Base-by-base conservation (phyloP, 2,888 invertebrate genomes). In the Litoditis marina region DNA sequence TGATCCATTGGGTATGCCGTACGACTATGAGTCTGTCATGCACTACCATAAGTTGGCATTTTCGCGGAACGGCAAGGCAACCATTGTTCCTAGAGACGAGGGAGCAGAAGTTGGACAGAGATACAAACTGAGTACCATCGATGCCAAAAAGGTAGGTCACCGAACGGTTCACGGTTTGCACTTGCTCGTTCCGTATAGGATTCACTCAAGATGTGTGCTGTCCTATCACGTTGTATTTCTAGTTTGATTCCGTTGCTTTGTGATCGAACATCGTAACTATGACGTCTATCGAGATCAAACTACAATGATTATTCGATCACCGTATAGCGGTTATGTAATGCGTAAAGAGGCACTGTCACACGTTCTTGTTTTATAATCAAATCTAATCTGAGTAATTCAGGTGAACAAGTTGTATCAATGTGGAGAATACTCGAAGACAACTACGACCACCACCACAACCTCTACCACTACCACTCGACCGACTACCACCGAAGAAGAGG, bases 1-100 rank as follows among this genome's bases (percentile, higher is more conserved):
- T 49, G 84, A 84, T 55, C 84, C 85, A 2, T 83, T 85, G 30
- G 83, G 83, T 53, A 89, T 88, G 81, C 88, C 89, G 61, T 91
- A 91, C 77, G 90, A 90, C 82, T 90, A 88, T 80, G 88, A 89
- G 39, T 74, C 70, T 25, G 74, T 90, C 34, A 90, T 91, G 90
- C 91, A 91, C 82, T 91, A 91, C 77, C 85, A 85, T 63, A 83
- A 84, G 32, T 57, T 85, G 71, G 86, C 86, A 13, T 87, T 87
- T 74, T 85, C 86, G 51, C 83, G 83, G 22, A 85, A 87, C 72
- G 84, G 84, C 16, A 82, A 83, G 71, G 82, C 85, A 27, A 86
- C 87, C 1, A 86, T 87, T 55, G 82, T 84, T 42, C 85, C 86
- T 1, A 81, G 81, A 69, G 73, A 80, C 42, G 64, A 67, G 28